These are phyloP conservation scores for Nymphalis polychloros DNA, from an alignment of 2,888 invertebrate species.

Conservation along the genomic window DNA sequence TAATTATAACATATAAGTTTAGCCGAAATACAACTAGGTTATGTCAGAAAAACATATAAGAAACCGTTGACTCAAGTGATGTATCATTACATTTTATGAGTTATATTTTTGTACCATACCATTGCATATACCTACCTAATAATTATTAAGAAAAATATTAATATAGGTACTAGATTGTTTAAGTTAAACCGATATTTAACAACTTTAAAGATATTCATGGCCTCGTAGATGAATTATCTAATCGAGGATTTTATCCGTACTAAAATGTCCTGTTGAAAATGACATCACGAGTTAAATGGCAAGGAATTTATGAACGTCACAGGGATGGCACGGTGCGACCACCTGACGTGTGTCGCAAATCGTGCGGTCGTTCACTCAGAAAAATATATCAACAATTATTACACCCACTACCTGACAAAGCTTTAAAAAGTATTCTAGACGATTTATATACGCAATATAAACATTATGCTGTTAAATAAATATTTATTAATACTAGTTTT, in stretches of 20 bases:
- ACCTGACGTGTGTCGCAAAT: constrained; percentile 67
- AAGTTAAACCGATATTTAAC: too few species aligned
- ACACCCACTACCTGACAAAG: background rate
- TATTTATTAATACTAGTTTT: too few species aligned
- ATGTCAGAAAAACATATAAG: constrained; percentile 4
- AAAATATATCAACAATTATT: constrained; percentile 35
- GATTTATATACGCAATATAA: background rate
- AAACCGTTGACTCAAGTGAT: background rate
- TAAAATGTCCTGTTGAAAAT: constrained; percentile 9
- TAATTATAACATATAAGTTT: constrained; percentile 22
- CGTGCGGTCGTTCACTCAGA: constrained; percentile 63
- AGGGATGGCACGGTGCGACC: constrained; percentile 45
- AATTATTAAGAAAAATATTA: background rate
- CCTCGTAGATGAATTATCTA: too few species aligned
- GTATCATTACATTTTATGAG: background rate
- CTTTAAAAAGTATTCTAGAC: background rate
- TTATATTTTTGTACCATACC: background rate
- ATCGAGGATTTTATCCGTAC: background rate
- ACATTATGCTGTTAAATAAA: too few species aligned
- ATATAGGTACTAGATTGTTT: too few species aligned
- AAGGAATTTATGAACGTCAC: constrained; percentile 24
- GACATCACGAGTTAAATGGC: constrained; percentile 20
- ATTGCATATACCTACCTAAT: background rate
- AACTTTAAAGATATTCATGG: too few species aligned
- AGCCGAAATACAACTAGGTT: constrained; percentile 19